Percentiles rank a stretch among this genome's conserved stretches.
Conservation (phyloP, 2,797 vertebrate genomes). For the Galaxias olidus region DNA sequence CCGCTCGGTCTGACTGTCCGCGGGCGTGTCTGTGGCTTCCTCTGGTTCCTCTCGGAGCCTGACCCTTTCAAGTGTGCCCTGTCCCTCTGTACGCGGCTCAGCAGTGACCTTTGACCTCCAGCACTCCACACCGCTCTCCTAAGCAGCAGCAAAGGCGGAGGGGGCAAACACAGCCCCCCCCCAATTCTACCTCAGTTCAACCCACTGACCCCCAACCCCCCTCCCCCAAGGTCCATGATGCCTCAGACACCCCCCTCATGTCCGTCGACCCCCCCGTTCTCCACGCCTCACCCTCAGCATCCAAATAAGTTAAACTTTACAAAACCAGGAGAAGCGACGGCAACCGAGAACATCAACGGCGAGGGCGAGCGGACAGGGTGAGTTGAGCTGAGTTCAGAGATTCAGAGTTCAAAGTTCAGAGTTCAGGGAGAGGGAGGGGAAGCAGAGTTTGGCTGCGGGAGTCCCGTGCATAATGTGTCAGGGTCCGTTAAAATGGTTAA, state of each 20-base stretch:
- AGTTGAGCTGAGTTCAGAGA: slow-evolving; percentile 26
- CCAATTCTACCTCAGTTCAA: slow-evolving; percentile 21
- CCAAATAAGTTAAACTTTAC: slow-evolving; percentile 88
- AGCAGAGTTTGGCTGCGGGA: slow-evolving; percentile 34
- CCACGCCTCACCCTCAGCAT: slow-evolving; percentile 51
- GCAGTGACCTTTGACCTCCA: slow-evolving; percentile 54
- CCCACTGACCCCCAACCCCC: slow-evolving; percentile 15
- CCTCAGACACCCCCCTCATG: slow-evolving; percentile 28
- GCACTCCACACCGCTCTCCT: slow-evolving; percentile 60
- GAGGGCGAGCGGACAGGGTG: slow-evolving; percentile 45
- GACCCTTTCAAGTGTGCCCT: slow-evolving; percentile 20
- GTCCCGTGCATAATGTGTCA: slow-evolving; percentile 61
- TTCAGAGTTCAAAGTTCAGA: slow-evolving; percentile 61
- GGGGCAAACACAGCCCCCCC: slow-evolving; percentile 42
- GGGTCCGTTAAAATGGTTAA: slow-evolving; percentile 48
- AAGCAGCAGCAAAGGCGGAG: slow-evolving; percentile 71
- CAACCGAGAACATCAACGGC: slow-evolving; percentile 50
- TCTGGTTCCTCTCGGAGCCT: slow-evolving; percentile 11
- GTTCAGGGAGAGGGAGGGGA: slow-evolving; percentile 71
- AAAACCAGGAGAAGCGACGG: slow-evolving; percentile 77
- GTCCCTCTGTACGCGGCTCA: slow-evolving; percentile 23
- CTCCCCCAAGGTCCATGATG: slow-evolving; percentile 19
- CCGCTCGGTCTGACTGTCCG: neutral
- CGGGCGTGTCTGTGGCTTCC: slow-evolving; percentile 11
- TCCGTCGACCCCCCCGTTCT: slow-evolving; percentile 15